Base-by-base conservation (phyloP, 2,888 invertebrate species). In the Ernsta delagoae region DNA sequence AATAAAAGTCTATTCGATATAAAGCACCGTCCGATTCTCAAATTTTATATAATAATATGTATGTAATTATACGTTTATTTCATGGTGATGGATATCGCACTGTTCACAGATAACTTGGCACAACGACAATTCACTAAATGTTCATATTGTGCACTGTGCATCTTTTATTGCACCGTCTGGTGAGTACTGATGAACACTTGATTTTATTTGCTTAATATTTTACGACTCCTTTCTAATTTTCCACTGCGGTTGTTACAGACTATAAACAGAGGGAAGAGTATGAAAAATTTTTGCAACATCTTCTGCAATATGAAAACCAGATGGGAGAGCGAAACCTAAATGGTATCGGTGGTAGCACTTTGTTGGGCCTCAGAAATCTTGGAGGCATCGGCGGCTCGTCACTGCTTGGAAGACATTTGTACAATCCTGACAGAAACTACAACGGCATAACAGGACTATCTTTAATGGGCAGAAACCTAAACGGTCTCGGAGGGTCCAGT, bases 231-330 rank as follows among this genome's bases (percentile, higher is more conserved):
- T 16, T 34, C 16, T 66, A 54, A 60, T n/a, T 16, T 57, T 45
- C 54, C 43, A 62, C 50, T 61, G 67, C 54, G 54, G n/a, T 86
- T 84, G 81, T 92, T 91, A 67, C 91, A 92, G 92, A 86, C 69
- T 81, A 82, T 70, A 85, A 80, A 75, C 84, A 86, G 77, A 82
- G 78, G 54, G 85, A 85, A 75, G 89, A 91, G 41, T 76, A 87
- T 11, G 88, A 88, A 75, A 83, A 90, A 62, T 83, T 88, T 65
- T 72, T 90, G 48, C 82, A 86, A 70, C 87, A 85, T 75, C 81
- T 91, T 6, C 67, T 84, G 41, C 83, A 82, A 73, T 86, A 87
- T 57, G 85, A 87, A 71, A 83, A 79, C 68, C 76, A 74, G 54
- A 75, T 81, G 24, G 82, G 78, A 60, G 82, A 81, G 5, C 83